Evolutionary conservation across 1,140 invertebrate species (phyloP).

Genomic region (Drosophila bocki): DNA sequence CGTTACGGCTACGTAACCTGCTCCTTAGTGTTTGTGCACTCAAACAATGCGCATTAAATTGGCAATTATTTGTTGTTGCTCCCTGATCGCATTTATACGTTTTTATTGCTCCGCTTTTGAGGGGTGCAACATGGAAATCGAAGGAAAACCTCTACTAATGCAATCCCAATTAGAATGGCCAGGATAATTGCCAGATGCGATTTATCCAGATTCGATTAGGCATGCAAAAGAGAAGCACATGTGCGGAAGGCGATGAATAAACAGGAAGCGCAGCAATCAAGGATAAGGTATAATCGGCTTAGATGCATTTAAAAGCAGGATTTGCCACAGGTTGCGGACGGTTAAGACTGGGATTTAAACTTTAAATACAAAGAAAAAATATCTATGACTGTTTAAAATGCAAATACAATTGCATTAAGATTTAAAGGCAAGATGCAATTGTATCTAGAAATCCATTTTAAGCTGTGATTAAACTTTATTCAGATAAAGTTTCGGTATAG

Average conservation of each 20-base stretch:
- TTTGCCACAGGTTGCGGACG: background rate
- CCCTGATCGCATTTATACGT: constrained; percentile 49
- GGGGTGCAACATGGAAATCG: constrained; percentile 1
- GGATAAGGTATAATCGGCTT: background rate
- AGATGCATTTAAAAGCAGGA: constrained; percentile 1
- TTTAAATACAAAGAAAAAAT: background rate
- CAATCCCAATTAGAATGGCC: constrained; percentile 44
- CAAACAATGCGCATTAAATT: constrained; percentile 73
- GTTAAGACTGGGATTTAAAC: background rate
- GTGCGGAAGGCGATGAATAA: constrained; percentile 18
- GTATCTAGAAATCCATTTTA: no score
- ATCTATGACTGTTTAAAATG: background rate
- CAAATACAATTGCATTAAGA: no score
- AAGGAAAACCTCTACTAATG: constrained; percentile 13
- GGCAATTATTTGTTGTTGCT: constrained; percentile 71
- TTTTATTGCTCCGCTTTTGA: constrained; percentile 47
- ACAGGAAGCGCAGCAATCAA: constrained; percentile 11
- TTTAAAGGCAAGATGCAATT: background rate
- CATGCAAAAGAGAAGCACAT: constrained; percentile 23
- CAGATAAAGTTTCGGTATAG: background rate
- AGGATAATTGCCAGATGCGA: constrained; percentile 51
- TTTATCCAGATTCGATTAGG: constrained; percentile 40
- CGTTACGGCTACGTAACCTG: constrained; percentile 32
- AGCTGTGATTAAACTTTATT: background rate
- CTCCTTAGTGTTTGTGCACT: constrained; percentile 49